phyloP scores from a whole-genome alignment of 2,797 vertebrate genomes.

The Pipistrellus kuhlii region DNA sequence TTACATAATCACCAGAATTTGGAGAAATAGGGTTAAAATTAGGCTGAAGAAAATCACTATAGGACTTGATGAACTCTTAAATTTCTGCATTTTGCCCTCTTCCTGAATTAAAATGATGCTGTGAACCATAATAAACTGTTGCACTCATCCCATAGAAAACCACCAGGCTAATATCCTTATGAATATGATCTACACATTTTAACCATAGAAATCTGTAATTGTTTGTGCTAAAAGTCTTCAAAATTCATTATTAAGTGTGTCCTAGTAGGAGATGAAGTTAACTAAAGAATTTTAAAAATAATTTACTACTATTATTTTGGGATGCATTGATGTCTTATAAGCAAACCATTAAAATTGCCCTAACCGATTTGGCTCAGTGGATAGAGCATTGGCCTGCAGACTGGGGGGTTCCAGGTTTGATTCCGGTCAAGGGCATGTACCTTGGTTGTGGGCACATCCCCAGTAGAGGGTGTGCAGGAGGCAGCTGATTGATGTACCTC shows the following conservation, averaged over 20 bases:
- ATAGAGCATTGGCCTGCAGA: too few relatives aligned
- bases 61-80: background rate
- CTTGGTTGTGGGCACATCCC: too few relatives aligned
- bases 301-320: constrained; percentile 5
- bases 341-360: background rate
- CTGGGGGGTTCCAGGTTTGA: too few relatives aligned
- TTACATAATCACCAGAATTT: background rate
- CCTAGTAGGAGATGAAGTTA: constrained; percentile 5
- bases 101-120: background rate
- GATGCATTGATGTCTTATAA: background rate
- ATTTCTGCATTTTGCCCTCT: background rate
- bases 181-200: background rate
- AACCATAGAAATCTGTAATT: background rate
- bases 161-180: background rate
- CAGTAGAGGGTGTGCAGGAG: too few relatives aligned
- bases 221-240: constrained; percentile 3
- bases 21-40: background rate
- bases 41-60: constrained; percentile 28
- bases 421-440: too few relatives aligned
- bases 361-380: too few relatives aligned
- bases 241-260: constrained; percentile 3
- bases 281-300: background rate
- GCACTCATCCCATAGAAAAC: background rate
- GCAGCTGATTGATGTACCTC: too few relatives aligned
- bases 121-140: background rate